Percentiles rank a stretch among this genome's conserved stretches.
These are phyloP conservation scores for Agrochola macilenta DNA, from an alignment of 2,888 invertebrate genomes.

Conservation along the genomic window DNA sequence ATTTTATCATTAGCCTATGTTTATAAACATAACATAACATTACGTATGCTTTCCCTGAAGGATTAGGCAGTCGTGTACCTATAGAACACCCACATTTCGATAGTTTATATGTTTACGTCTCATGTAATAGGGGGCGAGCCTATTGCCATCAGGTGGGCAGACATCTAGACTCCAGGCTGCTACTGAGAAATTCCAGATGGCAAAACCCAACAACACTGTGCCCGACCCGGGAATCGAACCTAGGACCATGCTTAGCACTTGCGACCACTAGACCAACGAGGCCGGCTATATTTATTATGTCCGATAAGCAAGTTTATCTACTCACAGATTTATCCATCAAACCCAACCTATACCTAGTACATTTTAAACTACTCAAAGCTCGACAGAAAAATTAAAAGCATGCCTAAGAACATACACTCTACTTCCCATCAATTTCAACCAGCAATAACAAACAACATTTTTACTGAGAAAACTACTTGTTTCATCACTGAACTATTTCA, in stretches of 20 bases:
- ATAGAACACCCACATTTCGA: neutral
- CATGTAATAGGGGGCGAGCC: too few species aligned
- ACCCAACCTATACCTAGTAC: neutral
- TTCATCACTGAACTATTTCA: constrained; percentile 55
- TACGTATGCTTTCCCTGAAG: neutral
- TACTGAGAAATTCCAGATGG: too few species aligned
- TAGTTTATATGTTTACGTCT: too few species aligned
- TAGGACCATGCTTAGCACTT: too few species aligned
- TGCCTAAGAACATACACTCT: constrained; percentile 22
- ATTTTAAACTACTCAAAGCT: constrained; percentile 10
- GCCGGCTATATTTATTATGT: neutral
- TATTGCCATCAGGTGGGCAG: too few species aligned
- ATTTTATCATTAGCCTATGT: neutral
- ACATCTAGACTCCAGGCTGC: too few species aligned
- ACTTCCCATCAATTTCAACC: constrained; percentile 38
- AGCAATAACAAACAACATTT: constrained; percentile 56
- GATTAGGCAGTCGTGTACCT: neutral
- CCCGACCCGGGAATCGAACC: too few species aligned
- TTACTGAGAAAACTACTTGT: constrained; percentile 42
- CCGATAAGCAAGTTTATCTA: neutral
- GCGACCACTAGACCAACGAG: too few species aligned
- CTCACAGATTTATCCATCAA: neutral
- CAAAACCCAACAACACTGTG: neutral
- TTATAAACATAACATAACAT: neutral
- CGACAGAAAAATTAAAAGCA: constrained; percentile 46